phyloP scores from a whole-genome alignment of 2,888 invertebrate species.

The Nomada hirtipes region DNA sequence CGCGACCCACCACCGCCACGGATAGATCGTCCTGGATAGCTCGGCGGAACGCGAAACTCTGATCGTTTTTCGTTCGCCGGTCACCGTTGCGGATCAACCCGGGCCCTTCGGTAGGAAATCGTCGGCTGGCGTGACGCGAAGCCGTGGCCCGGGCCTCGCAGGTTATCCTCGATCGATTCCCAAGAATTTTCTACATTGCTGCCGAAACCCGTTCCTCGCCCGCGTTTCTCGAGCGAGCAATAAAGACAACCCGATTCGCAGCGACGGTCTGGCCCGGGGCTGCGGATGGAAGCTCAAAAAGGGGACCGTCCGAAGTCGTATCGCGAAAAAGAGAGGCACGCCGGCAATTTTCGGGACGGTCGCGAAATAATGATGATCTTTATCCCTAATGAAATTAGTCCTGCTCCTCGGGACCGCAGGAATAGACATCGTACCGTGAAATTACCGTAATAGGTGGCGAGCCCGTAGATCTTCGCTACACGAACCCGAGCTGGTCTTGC shows the following conservation, averaged over 20 bases:
- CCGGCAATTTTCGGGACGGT: conserved; percentile 72
- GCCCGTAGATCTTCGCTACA: conserved; percentile 64
- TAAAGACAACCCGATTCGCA: conserved; percentile 36
- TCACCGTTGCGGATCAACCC: neutral
- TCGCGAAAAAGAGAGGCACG: conserved; percentile 66
- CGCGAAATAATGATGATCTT: conserved; percentile 83
- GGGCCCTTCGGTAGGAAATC: neutral
- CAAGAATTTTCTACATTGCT: conserved; percentile 38
- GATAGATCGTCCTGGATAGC: conserved; percentile 7
- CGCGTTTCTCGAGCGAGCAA: conserved; percentile 12
- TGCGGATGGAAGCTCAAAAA: conserved; percentile 51
- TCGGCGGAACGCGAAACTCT: conserved; percentile 10
- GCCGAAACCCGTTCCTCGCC: conserved; percentile 20
- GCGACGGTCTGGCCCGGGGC: conserved; percentile 31
- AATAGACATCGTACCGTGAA: conserved; percentile 82
- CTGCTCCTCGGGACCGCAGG: conserved; percentile 78
- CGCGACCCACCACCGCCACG: neutral
- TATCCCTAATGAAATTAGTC: conserved; percentile 84
- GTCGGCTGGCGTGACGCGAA: neutral
- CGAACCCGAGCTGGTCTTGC: conserved; percentile 14
- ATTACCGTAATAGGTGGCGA: conserved; percentile 82
- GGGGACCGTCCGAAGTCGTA: conserved; percentile 51
- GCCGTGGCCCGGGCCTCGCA: neutral
- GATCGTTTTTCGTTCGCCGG: neutral
- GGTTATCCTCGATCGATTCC: neutral